phyloP scores from a whole-genome alignment of 2,113 vertebrate genomes.

The crab-eating macaque (Macaca fascicularis) region DNA sequence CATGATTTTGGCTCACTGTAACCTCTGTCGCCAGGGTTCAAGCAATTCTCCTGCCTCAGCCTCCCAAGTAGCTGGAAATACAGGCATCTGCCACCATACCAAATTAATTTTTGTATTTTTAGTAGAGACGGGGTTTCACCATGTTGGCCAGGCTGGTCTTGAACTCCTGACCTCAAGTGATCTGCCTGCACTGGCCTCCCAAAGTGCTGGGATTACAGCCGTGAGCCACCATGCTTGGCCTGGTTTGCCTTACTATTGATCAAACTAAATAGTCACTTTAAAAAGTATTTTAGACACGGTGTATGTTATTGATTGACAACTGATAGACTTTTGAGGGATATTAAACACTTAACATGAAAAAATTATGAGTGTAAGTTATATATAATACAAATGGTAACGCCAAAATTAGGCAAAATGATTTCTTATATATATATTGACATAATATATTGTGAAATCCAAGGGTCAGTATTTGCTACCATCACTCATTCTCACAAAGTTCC shows the following conservation, averaged over 20 bases:
- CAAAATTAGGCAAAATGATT: slow-evolving; percentile 3
- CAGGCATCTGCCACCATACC: too few species aligned
- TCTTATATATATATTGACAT: not conserved
- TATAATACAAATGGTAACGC: slow-evolving; percentile 1
- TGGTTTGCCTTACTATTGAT: not conserved
- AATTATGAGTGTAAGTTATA: not conserved
- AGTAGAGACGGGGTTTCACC: too few species aligned
- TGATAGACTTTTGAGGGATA: not conserved
- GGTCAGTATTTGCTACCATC: slow-evolving; percentile 11
- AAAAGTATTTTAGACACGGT: slow-evolving; percentile 24
- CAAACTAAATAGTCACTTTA: slow-evolving; percentile 32
- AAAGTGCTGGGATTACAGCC: too few species aligned
- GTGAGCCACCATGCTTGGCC: not conserved
- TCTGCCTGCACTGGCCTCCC: too few species aligned
- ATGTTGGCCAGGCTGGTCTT: too few species aligned
- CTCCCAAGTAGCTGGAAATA: too few species aligned
- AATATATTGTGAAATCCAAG: not conserved
- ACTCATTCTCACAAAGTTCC: not conserved
- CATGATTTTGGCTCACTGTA: too few species aligned
- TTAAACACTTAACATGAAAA: slow-evolving; percentile 39
- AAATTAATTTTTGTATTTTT: too few species aligned
- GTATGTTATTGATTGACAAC: not conserved
- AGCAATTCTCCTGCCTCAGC: too few species aligned
- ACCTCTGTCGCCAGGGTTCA: too few species aligned
- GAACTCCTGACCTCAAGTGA: too few species aligned